Evolutionary conservation across 2,797 vertebrate genomes (phyloP).

Genomic region (Artibeus jamaicensis): DNA sequence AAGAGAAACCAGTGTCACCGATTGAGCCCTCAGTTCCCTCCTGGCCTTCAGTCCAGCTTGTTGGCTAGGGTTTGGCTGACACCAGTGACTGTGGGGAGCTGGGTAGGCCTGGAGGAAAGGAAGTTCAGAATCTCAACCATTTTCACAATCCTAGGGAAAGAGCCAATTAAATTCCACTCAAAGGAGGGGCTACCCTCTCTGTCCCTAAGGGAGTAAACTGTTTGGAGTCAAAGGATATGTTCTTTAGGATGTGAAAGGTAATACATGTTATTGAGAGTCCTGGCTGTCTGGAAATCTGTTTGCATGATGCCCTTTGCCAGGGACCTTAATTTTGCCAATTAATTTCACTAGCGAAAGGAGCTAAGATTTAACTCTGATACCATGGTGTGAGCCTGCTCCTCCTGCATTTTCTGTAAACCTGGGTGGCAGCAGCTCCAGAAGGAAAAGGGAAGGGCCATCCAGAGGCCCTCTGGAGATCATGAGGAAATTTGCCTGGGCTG

Average conservation of each 20-base stretch:
- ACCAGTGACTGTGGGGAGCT: background rate
- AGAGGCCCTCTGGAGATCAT: background rate
- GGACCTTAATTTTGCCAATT: background rate
- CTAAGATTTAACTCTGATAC: background rate
- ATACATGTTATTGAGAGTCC: background rate
- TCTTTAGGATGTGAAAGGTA: background rate
- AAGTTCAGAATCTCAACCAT: background rate
- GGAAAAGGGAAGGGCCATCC: background rate
- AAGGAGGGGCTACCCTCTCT: background rate
- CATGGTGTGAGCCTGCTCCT: background rate
- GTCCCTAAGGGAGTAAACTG: background rate
- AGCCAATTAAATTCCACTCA: background rate
- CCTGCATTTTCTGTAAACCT: background rate
- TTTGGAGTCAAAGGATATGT: background rate
- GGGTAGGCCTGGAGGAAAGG: background rate
- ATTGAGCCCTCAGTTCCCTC: background rate
- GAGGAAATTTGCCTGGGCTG: background rate
- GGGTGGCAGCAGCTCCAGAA: background rate
- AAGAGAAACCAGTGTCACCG: background rate
- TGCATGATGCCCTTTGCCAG: background rate
- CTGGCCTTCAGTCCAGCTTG: background rate
- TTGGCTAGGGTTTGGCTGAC: background rate
- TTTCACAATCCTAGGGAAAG: background rate
- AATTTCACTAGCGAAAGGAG: background rate
- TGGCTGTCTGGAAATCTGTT: background rate